Conservation (phyloP, 2,113 vertebrate species). For the Narcine bancroftii region DNA sequence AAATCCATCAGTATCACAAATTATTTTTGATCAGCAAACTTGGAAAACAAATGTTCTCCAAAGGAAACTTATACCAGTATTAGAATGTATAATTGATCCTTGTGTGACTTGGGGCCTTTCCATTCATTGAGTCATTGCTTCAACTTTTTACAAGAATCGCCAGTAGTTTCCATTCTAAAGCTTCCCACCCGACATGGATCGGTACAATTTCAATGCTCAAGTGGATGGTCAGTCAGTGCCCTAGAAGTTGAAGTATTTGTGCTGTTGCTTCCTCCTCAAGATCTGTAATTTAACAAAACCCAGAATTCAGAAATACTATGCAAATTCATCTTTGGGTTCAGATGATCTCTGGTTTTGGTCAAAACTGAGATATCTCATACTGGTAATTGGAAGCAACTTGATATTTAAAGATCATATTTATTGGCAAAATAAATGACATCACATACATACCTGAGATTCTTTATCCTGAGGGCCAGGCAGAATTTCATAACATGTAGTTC, state of each 20-base stretch:
- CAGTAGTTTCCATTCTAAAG: background rate
- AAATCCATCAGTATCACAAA: background rate
- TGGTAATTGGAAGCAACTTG: background rate
- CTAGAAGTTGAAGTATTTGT: background rate
- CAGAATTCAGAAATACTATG: background rate
- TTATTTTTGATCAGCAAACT: background rate
- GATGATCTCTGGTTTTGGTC: background rate
- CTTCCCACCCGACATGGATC: background rate
- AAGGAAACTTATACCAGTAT: background rate
- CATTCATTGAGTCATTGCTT: background rate
- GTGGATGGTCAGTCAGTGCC: background rate
- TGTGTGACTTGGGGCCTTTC: background rate
- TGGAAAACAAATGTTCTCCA: background rate
- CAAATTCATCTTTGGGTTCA: too few species aligned
- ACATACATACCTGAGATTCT: too few species aligned
- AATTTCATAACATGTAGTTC: too few species aligned
- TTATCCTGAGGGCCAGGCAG: too few species aligned
- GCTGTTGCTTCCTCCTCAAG: background rate
- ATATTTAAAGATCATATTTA: background rate
- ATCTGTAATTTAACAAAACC: background rate
- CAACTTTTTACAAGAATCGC: background rate
- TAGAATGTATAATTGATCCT: background rate
- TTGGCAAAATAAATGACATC: too few species aligned
- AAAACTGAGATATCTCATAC: too few species aligned
- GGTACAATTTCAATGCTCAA: background rate